Conservation (phyloP, 2,888 invertebrate genomes). For the Dryocosmus kuriphilus region DNA sequence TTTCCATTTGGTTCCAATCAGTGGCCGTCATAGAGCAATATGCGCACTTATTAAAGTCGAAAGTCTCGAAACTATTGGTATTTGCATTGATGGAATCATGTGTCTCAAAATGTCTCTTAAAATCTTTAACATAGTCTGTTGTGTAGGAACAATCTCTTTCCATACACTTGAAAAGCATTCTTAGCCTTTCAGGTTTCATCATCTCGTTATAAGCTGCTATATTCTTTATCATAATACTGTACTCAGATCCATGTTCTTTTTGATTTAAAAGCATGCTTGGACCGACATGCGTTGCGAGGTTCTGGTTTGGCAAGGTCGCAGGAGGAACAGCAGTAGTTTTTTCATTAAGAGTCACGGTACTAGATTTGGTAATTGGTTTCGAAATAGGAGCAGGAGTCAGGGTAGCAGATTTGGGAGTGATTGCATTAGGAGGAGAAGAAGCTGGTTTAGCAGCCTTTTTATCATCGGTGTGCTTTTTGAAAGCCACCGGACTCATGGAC, state of each 20-base stretch:
- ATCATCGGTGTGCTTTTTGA: constrained; percentile 41
- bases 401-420: constrained; percentile 41
- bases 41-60: constrained; percentile 80
- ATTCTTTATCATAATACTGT: constrained; percentile 65
- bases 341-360: constrained; percentile 9
- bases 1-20: constrained; percentile 77
- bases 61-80: constrained; percentile 71
- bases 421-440: constrained; percentile 21
- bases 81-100: constrained; percentile 62
- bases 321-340: not conserved
- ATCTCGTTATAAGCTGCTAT: constrained; percentile 70
- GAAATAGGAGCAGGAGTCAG: constrained; percentile 34
- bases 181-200: constrained; percentile 73
- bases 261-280: constrained; percentile 46
- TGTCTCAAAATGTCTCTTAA: constrained; percentile 76
- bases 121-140: constrained; percentile 72
- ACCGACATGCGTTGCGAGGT: constrained; percentile 67
- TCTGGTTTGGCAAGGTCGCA: constrained; percentile 49
- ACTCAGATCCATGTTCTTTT: constrained; percentile 47
- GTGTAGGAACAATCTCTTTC: constrained; percentile 78
- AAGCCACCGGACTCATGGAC: constrained; percentile 26
- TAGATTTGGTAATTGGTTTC: not conserved
- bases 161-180: constrained; percentile 81
- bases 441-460: constrained; percentile 50
- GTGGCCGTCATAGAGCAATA: constrained; percentile 80